phyloP scores from a whole-genome alignment of 2,888 invertebrate genomes.

The Phragmatobia fuliginosa region DNA sequence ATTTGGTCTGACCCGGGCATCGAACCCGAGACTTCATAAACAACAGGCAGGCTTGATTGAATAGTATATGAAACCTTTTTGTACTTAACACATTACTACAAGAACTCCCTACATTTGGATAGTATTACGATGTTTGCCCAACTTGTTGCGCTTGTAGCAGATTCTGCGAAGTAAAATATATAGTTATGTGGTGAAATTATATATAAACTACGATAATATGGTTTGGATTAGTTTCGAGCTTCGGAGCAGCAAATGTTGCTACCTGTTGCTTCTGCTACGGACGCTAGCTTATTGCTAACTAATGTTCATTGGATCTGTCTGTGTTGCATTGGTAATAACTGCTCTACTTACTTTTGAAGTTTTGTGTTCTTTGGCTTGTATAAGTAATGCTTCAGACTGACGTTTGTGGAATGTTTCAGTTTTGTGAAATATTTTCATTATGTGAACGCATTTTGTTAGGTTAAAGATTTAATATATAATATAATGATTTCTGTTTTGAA shows the following conservation, averaged over 20 bases:
- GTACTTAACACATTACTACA: not conserved
- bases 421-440: too few relatives aligned
- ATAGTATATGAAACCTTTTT: too few relatives aligned
- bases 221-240: not conserved
- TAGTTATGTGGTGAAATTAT: constrained; percentile 5
- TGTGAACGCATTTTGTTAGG: too few relatives aligned
- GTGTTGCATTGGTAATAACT: not conserved
- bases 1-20: too few relatives aligned
- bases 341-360: not conserved
- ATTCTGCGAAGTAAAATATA: not conserved
- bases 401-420: too few relatives aligned
- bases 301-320: not conserved
- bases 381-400: too few relatives aligned
- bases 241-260: not conserved
- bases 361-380: too few relatives aligned
- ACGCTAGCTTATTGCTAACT: not conserved
- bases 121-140: not conserved
- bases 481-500: too few relatives aligned
- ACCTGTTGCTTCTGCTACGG: not conserved
- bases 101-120: not conserved
- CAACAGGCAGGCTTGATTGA: too few relatives aligned
- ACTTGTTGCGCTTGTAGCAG: not conserved
- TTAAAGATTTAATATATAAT: too few relatives aligned
- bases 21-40: too few relatives aligned
- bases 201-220: not conserved